Conservation (phyloP, 2,888 invertebrate genomes). For the Eumacrocentrus americanus region DNA sequence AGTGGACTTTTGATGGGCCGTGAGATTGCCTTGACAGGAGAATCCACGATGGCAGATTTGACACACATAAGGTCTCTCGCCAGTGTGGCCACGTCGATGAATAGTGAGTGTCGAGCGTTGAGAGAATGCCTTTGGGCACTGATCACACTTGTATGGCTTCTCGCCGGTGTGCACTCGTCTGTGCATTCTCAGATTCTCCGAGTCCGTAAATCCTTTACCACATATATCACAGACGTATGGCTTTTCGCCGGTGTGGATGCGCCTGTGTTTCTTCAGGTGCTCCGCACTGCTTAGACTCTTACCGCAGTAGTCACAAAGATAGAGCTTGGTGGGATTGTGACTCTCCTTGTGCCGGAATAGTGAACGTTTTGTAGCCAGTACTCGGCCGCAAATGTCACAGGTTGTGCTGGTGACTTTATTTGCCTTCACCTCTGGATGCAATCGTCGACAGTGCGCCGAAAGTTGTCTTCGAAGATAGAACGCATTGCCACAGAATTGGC, state of each 20-base stretch:
- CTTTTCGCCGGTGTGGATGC: slow-evolving; percentile 66
- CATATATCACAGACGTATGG: slow-evolving; percentile 63
- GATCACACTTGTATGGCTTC: slow-evolving; percentile 63
- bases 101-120: slow-evolving; percentile 64
- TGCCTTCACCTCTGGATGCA: slow-evolving; percentile 56
- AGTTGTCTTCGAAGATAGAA: slow-evolving; percentile 54
- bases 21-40: slow-evolving; percentile 61
- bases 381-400: slow-evolving; percentile 58
- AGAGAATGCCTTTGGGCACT: slow-evolving; percentile 64
- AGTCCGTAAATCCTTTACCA: slow-evolving; percentile 62
- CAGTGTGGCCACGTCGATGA: slow-evolving; percentile 63
- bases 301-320: slow-evolving; percentile 64
- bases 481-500: slow-evolving; percentile 50
- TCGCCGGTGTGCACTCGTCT: slow-evolving; percentile 63
- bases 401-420: slow-evolving; percentile 56
- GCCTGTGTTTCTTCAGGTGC: slow-evolving; percentile 61
- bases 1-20: slow-evolving; percentile 59
- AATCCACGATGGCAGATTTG: slow-evolving; percentile 61
- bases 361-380: slow-evolving; percentile 54
- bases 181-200: slow-evolving; percentile 61
- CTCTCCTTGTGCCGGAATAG: slow-evolving; percentile 57
- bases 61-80: slow-evolving; percentile 62
- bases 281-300: slow-evolving; percentile 63
- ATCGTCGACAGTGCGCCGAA: slow-evolving; percentile 54
- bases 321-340: slow-evolving; percentile 58